These are phyloP conservation scores for Xylophagus ater DNA, from an alignment of 2,888 invertebrate genomes.

Conservation along the genomic window DNA sequence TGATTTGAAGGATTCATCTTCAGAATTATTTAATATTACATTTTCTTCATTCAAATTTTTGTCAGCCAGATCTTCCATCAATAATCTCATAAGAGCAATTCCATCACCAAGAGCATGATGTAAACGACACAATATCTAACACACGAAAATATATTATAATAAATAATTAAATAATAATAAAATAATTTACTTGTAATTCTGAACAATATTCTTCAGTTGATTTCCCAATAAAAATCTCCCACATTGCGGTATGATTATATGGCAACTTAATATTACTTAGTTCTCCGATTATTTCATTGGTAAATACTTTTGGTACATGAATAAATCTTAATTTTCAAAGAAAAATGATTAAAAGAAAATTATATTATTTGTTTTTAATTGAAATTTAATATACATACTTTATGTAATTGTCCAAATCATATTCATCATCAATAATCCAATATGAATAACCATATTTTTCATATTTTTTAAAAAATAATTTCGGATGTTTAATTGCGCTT, in stretches of 20 bases:
- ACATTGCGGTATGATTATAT: slow-evolving; percentile 39
- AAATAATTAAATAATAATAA: too few relatives aligned
- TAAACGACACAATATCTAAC: slow-evolving; percentile 42
- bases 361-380: too few relatives aligned
- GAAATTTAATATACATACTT: slow-evolving; percentile 34
- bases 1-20: too few relatives aligned
- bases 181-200: too few relatives aligned
- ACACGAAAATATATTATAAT: not conserved
- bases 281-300: slow-evolving; percentile 35
- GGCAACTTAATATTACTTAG: slow-evolving; percentile 39
- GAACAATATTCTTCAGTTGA: too few relatives aligned
- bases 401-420: slow-evolving; percentile 40
- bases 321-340: too few relatives aligned
- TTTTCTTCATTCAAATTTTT: slow-evolving; percentile 17
- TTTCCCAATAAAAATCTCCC: slow-evolving; percentile 44
- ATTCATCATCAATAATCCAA: slow-evolving; percentile 37
- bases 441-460: slow-evolving; percentile 44
- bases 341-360: too few relatives aligned
- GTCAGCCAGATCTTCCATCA: slow-evolving; percentile 41
- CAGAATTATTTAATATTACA: too few relatives aligned
- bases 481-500: slow-evolving; percentile 24
- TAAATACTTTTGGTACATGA: too few relatives aligned
- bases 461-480: slow-evolving; percentile 40
- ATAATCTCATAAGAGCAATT: slow-evolving; percentile 41
- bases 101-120: slow-evolving; percentile 48